phyloP scores from a whole-genome alignment of 2,797 vertebrate genomes.

The Anguilla obscura region DNA sequence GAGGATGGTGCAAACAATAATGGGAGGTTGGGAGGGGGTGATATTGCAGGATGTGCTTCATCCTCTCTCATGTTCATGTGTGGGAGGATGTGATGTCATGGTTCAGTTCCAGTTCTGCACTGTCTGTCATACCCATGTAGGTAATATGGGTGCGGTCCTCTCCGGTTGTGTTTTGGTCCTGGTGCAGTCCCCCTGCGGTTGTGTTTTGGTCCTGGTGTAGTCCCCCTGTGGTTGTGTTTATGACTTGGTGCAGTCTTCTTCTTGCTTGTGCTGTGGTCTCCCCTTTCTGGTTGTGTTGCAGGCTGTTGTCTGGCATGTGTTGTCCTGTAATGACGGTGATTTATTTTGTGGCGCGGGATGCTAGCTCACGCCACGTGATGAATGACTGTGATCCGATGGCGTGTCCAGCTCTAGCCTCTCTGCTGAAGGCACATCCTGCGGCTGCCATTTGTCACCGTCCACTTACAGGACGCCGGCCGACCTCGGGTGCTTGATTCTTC shows the following conservation, averaged over 20 bases:
- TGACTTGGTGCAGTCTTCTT: not conserved
- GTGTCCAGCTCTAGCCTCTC: conserved; percentile 58
- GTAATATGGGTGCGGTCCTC: not conserved
- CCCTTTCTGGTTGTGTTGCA: not conserved
- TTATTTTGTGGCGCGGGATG: conserved; percentile 69
- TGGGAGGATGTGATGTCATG: not conserved
- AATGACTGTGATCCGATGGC: conserved; percentile 77
- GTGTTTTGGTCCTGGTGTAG: not conserved
- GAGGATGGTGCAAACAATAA: not conserved
- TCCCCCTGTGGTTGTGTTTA: not conserved
- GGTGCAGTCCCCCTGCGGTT: not conserved
- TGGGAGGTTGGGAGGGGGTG: not conserved
- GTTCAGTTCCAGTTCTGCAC: not conserved
- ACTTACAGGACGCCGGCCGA: conserved; percentile 63
- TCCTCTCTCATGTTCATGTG: not conserved
- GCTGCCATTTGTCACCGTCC: conserved; percentile 75
- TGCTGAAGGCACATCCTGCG: conserved; percentile 54
- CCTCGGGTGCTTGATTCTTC: conserved; percentile 40
- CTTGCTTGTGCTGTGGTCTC: not conserved
- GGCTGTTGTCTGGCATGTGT: conserved; percentile 53
- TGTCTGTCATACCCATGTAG: not conserved
- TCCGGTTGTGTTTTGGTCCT: not conserved
- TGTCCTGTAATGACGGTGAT: conserved; percentile 72
- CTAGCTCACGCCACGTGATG: conserved; percentile 70
- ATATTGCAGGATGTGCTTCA: not conserved